These are phyloP conservation scores for Eleginops maclovinus DNA, from an alignment of 2,113 vertebrate species.

Conservation along the genomic window DNA sequence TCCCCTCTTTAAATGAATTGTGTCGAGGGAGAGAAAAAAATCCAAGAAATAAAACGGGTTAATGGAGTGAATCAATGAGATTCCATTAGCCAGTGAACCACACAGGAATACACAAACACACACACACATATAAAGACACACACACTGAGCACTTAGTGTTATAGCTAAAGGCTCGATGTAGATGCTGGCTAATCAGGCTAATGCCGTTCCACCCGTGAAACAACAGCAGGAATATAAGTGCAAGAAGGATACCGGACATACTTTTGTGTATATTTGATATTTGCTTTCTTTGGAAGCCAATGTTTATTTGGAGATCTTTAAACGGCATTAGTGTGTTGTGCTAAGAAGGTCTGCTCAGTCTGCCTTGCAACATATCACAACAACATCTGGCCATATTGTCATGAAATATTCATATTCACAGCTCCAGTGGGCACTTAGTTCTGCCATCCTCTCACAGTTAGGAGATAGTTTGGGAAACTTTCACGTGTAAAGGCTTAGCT, in stretches of 20 bases:
- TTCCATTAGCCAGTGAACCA: constrained; percentile 60
- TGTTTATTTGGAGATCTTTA: constrained; percentile 13
- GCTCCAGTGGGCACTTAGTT: background rate
- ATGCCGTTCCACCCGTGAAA: constrained; percentile 47
- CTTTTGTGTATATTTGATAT: constrained; percentile 14
- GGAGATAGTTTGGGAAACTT: background rate
- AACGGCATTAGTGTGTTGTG: background rate
- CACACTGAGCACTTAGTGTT: constrained; percentile 58
- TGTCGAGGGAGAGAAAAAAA: constrained; percentile 46
- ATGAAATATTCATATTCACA: constrained; percentile 1
- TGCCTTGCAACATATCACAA: background rate
- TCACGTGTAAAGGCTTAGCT: background rate
- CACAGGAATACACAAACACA: constrained; percentile 22
- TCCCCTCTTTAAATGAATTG: constrained; percentile 63
- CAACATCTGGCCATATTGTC: background rate
- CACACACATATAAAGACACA: constrained; percentile 11
- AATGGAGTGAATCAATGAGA: constrained; percentile 73
- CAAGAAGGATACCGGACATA: constrained; percentile 15
- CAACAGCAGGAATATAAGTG: constrained; percentile 17
- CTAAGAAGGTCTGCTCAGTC: background rate
- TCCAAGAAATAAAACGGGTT: constrained; percentile 63
- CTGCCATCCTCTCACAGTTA: background rate
- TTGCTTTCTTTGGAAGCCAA: background rate
- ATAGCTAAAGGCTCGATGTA: constrained; percentile 48
- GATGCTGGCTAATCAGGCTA: constrained; percentile 60